Percentiles rank a stretch among this genome's conserved stretches.
Evolutionary conservation across 2,888 invertebrate species (phyloP).

Genomic region (Meteorus colon): DNA sequence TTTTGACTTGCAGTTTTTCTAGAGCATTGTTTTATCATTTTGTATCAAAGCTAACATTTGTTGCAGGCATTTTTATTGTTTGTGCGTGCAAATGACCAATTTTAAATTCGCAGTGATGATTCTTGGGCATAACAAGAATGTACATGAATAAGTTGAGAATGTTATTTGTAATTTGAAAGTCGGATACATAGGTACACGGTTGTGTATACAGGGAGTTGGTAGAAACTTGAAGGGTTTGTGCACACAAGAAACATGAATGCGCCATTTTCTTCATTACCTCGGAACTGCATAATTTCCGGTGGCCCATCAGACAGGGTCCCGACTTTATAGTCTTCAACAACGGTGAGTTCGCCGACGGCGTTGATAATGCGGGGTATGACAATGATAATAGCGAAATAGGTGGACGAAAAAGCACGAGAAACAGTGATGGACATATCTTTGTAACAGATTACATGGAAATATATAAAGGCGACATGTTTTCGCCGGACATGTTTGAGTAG

Average conservation of each 20-base stretch:
- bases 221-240: constrained; percentile 21
- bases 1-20: too few species aligned
- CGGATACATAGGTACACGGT: too few species aligned
- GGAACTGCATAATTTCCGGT: constrained; percentile 52
- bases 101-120: too few species aligned
- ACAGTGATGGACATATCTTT: neutral
- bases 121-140: too few species aligned
- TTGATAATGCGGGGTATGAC: neutral
- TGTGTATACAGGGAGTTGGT: neutral
- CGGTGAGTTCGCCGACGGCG: neutral
- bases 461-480: too few species aligned
- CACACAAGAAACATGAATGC: constrained; percentile 27
- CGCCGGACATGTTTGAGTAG: neutral
- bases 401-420: neutral
- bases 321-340: constrained; percentile 1
- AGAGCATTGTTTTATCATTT: too few species aligned
- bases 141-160: too few species aligned
- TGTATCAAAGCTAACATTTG: too few species aligned
- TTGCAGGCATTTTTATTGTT: too few species aligned
- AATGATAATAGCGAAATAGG: neutral
- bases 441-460: neutral
- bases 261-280: constrained; percentile 50
- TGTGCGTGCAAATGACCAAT: too few species aligned
- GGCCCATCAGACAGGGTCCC: neutral
- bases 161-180: too few species aligned